Percentiles rank a stretch among this genome's conserved stretches.
Conservation (phyloP, 1,140 invertebrate genomes). For the Drusus annulatus region DNA sequence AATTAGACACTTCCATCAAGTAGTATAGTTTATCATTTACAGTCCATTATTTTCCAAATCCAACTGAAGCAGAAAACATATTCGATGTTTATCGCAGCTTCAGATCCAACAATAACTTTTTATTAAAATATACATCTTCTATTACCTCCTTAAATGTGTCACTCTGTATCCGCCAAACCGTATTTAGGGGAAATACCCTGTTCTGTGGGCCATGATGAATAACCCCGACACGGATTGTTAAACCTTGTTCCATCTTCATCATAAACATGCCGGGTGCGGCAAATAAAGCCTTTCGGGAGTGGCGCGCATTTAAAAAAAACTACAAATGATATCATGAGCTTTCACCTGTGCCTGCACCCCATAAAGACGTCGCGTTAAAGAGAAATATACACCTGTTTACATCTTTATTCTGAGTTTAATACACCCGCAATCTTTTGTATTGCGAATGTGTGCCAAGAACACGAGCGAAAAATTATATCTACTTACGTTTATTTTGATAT, state of each 20-base stretch:
- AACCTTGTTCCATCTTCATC: neutral
- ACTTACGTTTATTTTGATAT: too few species aligned
- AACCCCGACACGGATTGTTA: slow-evolving; percentile 12
- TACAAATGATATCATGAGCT: neutral
- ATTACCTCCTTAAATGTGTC: too few species aligned
- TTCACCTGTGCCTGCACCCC: neutral
- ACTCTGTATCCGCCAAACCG: too few species aligned
- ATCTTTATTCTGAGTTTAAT: neutral
- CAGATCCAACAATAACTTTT: too few species aligned
- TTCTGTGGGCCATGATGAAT: neutral
- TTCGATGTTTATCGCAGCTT: too few species aligned
- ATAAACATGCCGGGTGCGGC: neutral
- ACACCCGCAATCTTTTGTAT: neutral
- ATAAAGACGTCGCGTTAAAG: slow-evolving; percentile 18
- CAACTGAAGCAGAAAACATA: too few species aligned
- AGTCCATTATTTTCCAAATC: too few species aligned
- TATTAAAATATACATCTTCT: too few species aligned
- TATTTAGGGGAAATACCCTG: too few species aligned
- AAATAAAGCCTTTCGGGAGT: neutral
- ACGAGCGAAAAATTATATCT: too few species aligned
- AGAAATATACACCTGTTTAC: slow-evolving; percentile 14
- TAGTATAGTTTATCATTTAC: too few species aligned
- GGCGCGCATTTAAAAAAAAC: neutral
- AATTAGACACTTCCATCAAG: too few species aligned
- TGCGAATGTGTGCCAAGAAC: neutral